These are phyloP conservation scores for Chunga burmeisteri DNA, from an alignment of 2,113 vertebrate genomes.

Conservation along the genomic window DNA sequence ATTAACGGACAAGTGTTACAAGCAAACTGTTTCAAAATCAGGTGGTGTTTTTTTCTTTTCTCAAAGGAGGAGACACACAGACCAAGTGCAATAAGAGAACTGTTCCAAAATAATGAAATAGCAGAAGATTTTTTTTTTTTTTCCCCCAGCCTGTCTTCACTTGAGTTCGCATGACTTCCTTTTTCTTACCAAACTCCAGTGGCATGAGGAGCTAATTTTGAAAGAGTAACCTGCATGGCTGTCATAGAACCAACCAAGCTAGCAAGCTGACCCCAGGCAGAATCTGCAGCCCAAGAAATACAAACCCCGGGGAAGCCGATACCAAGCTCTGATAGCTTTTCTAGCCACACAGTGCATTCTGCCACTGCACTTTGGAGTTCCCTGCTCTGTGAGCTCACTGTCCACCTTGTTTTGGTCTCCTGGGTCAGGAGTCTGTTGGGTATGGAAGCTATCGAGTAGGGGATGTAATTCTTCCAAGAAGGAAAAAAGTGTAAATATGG, in stretches of 20 bases:
- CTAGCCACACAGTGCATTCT: not conserved
- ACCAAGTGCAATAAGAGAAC: constrained; percentile 80
- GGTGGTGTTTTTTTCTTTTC: constrained; percentile 55
- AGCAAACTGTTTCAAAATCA: constrained; percentile 54
- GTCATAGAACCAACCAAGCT: constrained; percentile 73
- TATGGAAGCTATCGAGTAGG: constrained; percentile 47
- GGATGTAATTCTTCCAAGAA: constrained; percentile 63
- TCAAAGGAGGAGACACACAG: constrained; percentile 67
- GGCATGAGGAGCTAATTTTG: constrained; percentile 88
- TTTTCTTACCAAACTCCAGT: constrained; percentile 76
- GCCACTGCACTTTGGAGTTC: not conserved
- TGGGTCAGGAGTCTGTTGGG: constrained; percentile 48
- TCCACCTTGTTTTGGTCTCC: not conserved
- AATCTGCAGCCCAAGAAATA: constrained; percentile 46
- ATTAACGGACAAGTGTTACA: constrained; percentile 32
- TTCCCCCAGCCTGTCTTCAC: constrained; percentile 62
- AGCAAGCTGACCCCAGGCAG: constrained; percentile 71
- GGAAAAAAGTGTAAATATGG: constrained; percentile 75
- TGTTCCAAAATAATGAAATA: constrained; percentile 55
- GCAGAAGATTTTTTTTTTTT: constrained; percentile 43
- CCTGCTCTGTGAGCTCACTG: not conserved
- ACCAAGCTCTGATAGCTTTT: not conserved
- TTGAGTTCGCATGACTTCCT: constrained; percentile 78
- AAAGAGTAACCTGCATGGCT: constrained; percentile 92
- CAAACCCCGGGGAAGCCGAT: not conserved